Evolutionary conservation across 2,888 invertebrate genomes (phyloP), one percentile per base, ranked within the genome.

Genomic region (Harmothoe impar): DNA sequence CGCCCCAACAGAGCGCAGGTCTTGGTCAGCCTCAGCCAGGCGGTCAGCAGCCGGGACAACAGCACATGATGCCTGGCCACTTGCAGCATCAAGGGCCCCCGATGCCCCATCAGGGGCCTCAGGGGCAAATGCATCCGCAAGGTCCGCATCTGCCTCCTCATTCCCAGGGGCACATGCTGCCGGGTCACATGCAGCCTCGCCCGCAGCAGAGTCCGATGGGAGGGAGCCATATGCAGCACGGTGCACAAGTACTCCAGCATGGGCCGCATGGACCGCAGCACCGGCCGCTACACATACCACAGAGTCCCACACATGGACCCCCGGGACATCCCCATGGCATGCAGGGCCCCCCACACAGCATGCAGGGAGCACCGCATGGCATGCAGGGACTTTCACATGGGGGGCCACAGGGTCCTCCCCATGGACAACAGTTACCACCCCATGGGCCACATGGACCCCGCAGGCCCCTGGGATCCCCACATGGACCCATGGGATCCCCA

Each of bases 161-260:
- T 7, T 15, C 35, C 68, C 89, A 72, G 20, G 56, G 52, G 7
- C 89, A 62, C 68, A 31, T 33, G 68, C 7, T 7, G n/a, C 68
- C 68, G 5, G 88, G 68, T 12, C 54, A 84, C 52, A 77, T 77
- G 54, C 97, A 97, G 96, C 96, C 97, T 0, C 92, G 91, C 89
- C 93, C 91, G 91, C 86, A 91, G 43, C 93, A 93, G 25, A 33
- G n/a, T 85, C 54, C 29, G 5, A 25, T 77, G 62, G 77, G 77
- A 23, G 43, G 43, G 10, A 43, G 10, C 43, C 84, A 84, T 35
- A 84, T 84, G 20, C 84, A 43, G 51, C 43, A n/a, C 12, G 12
- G 33, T 43, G 1, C 23, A 12, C 43, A 43, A 10, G 43, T 43
- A 43, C 62, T 62, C 77, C 77, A 77, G 84, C 33, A 43, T 35